Conservation (phyloP, 2,113 vertebrate species). For the Pleuronectes platessa region DNA sequence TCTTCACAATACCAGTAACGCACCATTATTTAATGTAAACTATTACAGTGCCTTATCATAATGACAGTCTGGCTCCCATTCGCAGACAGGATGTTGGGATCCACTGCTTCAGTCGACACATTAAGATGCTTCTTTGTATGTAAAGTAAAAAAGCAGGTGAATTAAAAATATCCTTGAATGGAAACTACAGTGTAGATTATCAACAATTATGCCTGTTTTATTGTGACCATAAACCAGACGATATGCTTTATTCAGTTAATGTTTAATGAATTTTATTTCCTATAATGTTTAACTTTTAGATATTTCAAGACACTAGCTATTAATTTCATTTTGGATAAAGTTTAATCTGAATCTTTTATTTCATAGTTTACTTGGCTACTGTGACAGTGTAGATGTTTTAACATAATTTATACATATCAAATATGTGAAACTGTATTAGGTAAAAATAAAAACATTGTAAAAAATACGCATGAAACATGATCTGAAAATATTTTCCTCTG, state of each 20-base stretch:
- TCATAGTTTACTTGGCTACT: slow-evolving; percentile 5
- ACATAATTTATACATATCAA: slow-evolving; percentile 7
- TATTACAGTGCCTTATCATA: slow-evolving; percentile 44
- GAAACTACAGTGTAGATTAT: slow-evolving; percentile 19
- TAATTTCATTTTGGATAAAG: neutral
- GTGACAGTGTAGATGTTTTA: slow-evolving; percentile 21
- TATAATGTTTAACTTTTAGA: slow-evolving; percentile 3
- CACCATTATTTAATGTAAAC: slow-evolving; percentile 7
- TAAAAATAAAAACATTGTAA: slow-evolving; percentile 24
- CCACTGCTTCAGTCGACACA: neutral
- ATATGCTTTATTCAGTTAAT: slow-evolving; percentile 14
- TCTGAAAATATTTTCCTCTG: slow-evolving; percentile 76
- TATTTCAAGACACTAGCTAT: slow-evolving; percentile 4
- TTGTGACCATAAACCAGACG: slow-evolving; percentile 11
- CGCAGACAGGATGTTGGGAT: neutral
- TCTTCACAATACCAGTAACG: slow-evolving; percentile 32
- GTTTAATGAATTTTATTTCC: slow-evolving; percentile 16
- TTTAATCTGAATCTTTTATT: slow-evolving; percentile 8
- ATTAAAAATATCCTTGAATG: neutral
- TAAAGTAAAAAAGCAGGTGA: slow-evolving; percentile 9
- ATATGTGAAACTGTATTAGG: slow-evolving; percentile 40
- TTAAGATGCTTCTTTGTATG: neutral
- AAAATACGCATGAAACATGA: slow-evolving; percentile 48
- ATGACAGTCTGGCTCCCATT: neutral
- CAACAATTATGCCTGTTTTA: neutral